Conservation (phyloP, 35 echinoderm and acorn worm species). For the Apostichopus parvimensis region DNA sequence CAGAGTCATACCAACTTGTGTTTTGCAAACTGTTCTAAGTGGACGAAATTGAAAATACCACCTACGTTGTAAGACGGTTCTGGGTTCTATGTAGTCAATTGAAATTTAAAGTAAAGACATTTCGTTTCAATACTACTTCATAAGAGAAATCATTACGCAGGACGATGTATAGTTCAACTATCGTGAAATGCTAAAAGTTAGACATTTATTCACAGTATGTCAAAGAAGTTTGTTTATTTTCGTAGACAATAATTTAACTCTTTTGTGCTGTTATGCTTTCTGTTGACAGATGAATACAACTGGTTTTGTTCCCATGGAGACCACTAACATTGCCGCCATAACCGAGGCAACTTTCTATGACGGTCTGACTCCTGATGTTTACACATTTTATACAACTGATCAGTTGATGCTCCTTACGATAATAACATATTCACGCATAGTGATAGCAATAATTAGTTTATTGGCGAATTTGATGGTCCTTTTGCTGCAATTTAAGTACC, state of each 20-base stretch:
- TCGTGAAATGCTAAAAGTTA: no score
- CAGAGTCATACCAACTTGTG: neutral
- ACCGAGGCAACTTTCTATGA: neutral
- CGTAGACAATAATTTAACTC: no score
- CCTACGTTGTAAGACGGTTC: no score
- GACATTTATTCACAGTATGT: no score
- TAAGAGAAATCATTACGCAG: no score
- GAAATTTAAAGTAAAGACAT: no score
- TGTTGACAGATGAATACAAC: slow-evolving; percentile 9
- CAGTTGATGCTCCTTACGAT: neutral
- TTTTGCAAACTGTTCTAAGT: no score
- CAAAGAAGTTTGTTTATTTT: no score
- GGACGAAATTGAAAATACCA: no score
- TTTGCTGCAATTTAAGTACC: neutral
- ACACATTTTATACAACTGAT: neutral
- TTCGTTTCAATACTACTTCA: no score
- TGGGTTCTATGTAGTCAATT: no score
- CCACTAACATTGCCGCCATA: neutral
- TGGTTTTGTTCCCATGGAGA: neutral
- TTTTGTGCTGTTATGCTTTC: neutral
- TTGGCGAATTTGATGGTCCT: neutral
- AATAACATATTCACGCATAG: neutral
- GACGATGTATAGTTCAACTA: no score
- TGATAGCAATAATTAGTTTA: neutral
- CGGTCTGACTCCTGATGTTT: neutral